phyloP scores from a whole-genome alignment of 2,888 invertebrate species.

The Amorpha juglandis region DNA sequence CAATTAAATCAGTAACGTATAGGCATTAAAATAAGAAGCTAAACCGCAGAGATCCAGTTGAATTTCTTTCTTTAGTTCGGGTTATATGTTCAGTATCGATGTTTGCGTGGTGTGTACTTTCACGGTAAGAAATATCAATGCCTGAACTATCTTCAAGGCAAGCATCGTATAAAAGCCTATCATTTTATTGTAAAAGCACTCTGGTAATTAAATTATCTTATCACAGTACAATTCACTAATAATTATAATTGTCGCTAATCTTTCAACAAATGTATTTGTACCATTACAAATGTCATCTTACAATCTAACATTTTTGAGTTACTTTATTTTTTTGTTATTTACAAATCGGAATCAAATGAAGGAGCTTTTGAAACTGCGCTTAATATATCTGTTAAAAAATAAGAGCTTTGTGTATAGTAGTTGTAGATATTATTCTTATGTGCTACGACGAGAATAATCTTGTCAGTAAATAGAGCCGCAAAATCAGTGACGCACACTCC shows the following conservation, averaged over 20 bases:
- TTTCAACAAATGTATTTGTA: constrained; percentile 27
- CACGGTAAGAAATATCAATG: background rate
- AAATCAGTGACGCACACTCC: constrained; percentile 48
- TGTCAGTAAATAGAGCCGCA: constrained; percentile 48
- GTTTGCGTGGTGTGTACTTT: constrained; percentile 4
- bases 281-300: constrained; percentile 4
- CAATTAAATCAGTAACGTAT: constrained; percentile 9
- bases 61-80: constrained; percentile 29
- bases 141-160: background rate
- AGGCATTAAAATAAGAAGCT: constrained; percentile 23
- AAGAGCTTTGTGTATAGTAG: constrained; percentile 79
- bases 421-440: constrained; percentile 57
- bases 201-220: constrained; percentile 34
- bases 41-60: background rate
- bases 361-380: constrained; percentile 75
- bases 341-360: constrained; percentile 34
- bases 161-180: constrained; percentile 28
- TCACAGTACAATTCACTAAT: constrained; percentile 34
- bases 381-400: constrained; percentile 65
- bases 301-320: constrained; percentile 8
- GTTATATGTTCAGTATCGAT: constrained; percentile 24
- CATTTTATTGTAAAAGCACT: constrained; percentile 39
- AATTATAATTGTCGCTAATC: constrained; percentile 28
- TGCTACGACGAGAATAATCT: constrained; percentile 53
- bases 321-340: constrained; percentile 13